Evolutionary conservation across 2,113 vertebrate species (phyloP).

Genomic region (Oreotrochilus melanogaster): DNA sequence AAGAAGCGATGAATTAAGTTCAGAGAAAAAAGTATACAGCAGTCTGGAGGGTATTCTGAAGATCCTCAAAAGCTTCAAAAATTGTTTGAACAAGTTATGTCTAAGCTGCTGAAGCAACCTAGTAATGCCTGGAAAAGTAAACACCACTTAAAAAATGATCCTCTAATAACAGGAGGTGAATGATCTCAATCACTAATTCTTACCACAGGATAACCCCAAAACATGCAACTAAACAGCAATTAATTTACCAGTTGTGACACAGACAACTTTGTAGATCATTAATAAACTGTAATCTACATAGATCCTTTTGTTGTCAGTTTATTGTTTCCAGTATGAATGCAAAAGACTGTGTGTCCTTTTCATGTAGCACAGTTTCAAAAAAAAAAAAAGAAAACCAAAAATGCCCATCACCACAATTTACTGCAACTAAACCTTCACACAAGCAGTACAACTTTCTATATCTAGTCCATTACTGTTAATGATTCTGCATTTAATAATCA

Average conservation of each 20-base stretch:
- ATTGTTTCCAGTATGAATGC: background rate
- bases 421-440: background rate
- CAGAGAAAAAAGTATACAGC: background rate
- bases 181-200: background rate
- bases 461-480: background rate
- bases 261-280: background rate
- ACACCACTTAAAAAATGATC: background rate
- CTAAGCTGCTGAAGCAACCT: background rate
- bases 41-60: background rate
- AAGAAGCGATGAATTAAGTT: background rate
- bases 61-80: background rate
- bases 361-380: no score
- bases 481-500: background rate
- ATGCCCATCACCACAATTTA: background rate
- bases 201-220: background rate
- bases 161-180: background rate
- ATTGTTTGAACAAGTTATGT: background rate
- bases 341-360: background rate
- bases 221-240: background rate
- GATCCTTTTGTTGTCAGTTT: background rate
- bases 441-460: background rate
- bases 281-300: background rate
- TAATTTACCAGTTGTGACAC: background rate
- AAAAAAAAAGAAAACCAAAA: background rate
- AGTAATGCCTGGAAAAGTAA: background rate